Evolutionary conservation across 30 jellyfish, hydroid and myxozoan species (phyloP), one percentile per base, ranked within the genome.

Genomic region (Pseudorhiza aurosa): DNA sequence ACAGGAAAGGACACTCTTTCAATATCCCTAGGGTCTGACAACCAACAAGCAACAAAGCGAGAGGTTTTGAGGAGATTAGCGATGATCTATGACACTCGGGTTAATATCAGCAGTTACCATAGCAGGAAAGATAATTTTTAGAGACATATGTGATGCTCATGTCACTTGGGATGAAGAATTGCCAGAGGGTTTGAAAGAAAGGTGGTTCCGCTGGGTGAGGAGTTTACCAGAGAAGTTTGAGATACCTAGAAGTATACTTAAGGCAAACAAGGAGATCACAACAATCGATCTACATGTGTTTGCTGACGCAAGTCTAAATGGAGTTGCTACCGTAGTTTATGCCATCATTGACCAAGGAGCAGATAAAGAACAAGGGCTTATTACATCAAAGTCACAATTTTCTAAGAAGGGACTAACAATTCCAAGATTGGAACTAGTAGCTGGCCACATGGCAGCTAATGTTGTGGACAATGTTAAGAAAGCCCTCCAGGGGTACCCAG

Each of bases 231-330:
- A 77, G 22, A 39, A 35, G 10, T 33, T 88, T n/a, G 75, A 44
- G 18, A 51, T 45, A 19, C 49, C 84, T 8, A 55, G 95, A 21
- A 49, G 82, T 36, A 37, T 85, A 10, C 43, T 76, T 35, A 28
- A 1, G 19, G 47, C 32, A 18, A 60, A 60, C 32, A 79, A 74
- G 29, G 64, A 43, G 3, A 73, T 88, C 72, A 0, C 43, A 7
- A 15, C 42, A 10, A 39, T 81, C 31, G 87, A 58, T 24, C 85
- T 81, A 24, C 95, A 81, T 72, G 91, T 81, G 15, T 88, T 88
- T 59, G 97, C 87, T 37, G 97, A 88, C 67, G 95, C 95, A 12
- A 71, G 97, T 33, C 43, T 80, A 69, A 18, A 0, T 12, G 95
- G 95, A 47, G 12, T 46, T 10, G 42, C 83, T 17, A 96, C 93